A percentile compares a stretch with the other conserved stretches of the same genome.
Conservation (phyloP, 2,888 invertebrate genomes). For the Watsonalla cultraria region DNA sequence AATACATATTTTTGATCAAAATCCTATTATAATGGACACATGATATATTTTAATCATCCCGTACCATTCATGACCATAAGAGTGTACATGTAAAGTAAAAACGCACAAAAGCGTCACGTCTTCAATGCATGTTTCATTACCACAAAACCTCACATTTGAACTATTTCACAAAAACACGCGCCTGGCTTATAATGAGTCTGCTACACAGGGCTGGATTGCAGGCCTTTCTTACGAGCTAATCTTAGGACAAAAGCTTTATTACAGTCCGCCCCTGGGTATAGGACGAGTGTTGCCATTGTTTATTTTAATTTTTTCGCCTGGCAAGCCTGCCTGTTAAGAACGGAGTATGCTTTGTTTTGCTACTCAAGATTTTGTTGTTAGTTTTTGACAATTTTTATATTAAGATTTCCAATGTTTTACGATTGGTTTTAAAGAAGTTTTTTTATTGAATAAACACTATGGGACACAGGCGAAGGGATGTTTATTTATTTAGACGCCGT, state of each 20-base stretch:
- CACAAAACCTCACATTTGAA: background rate
- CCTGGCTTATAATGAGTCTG: slow-evolving; percentile 23
- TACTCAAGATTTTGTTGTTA: background rate
- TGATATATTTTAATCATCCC: too few relatives aligned
- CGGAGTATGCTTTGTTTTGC: slow-evolving; percentile 27
- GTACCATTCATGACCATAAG: too few relatives aligned
- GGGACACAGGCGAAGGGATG: too few relatives aligned
- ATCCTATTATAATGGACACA: too few relatives aligned
- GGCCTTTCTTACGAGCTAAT: slow-evolving; percentile 74
- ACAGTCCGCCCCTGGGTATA: slow-evolving; percentile 60
- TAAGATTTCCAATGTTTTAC: too few relatives aligned
- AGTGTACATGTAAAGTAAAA: background rate
- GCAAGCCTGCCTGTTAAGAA: slow-evolving; percentile 45
- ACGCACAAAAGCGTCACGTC: background rate
- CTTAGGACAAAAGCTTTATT: slow-evolving; percentile 76
- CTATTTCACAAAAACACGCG: slow-evolving; percentile 11
- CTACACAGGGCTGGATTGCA: slow-evolving; percentile 40
- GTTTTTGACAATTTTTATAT: too few relatives aligned
- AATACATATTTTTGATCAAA: too few relatives aligned
- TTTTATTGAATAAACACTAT: too few relatives aligned
- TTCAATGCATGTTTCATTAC: background rate
- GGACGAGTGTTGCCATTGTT: slow-evolving; percentile 69
- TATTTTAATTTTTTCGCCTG: slow-evolving; percentile 75
- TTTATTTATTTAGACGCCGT: too few relatives aligned
- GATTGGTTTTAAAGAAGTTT: too few relatives aligned